Conservation (phyloP, 1,140 invertebrate species). For the Acyrthosiphon pisum region DNA sequence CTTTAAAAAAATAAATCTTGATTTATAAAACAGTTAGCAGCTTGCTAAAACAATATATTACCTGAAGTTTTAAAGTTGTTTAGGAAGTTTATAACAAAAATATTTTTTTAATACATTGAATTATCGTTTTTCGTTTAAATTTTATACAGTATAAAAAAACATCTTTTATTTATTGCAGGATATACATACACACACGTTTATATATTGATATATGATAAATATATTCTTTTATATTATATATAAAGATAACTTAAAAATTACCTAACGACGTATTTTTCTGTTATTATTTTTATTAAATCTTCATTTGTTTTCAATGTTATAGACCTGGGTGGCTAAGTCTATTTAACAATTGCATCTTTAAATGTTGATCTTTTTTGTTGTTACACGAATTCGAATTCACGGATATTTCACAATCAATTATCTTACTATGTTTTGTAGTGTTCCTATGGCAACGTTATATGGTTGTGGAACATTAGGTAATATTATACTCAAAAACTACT, state of each 20-base stretch:
- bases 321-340: not conserved
- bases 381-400: not conserved
- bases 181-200: not conserved
- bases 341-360: not conserved
- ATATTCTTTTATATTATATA: too few relatives aligned
- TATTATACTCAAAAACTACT: not conserved
- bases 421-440: not conserved
- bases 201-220: too few relatives aligned
- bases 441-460: not conserved
- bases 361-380: not conserved
- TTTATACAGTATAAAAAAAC: not conserved
- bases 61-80: slow-evolving; percentile 1
- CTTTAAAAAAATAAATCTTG: slow-evolving; percentile 9
- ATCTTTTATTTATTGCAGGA: not conserved
- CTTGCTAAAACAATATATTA: slow-evolving; percentile 1
- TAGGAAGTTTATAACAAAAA: not conserved
- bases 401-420: not conserved
- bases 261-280: not conserved
- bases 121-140: not conserved
- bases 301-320: not conserved
- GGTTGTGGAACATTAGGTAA: not conserved
- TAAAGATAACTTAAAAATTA: not conserved
- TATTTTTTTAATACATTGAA: not conserved
- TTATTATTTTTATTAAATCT: not conserved
- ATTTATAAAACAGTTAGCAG: not conserved